phyloP scores from a whole-genome alignment of 2,113 vertebrate species.

The Alexandromys fortis region DNA sequence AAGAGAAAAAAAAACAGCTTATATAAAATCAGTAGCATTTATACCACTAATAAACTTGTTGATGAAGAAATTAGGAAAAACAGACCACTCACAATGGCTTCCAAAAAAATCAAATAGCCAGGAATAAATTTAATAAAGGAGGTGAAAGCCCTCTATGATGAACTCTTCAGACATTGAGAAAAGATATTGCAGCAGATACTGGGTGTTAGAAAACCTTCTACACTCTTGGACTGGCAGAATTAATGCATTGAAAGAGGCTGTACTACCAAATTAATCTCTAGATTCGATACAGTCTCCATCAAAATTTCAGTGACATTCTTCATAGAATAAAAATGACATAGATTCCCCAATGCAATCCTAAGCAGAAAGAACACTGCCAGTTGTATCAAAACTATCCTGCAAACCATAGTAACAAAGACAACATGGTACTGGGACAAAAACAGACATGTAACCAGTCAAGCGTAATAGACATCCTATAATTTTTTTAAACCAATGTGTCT shows the following conservation, averaged over 20 bases:
- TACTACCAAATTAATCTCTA: neutral
- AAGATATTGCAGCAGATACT: neutral
- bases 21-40: neutral
- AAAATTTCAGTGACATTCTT: neutral
- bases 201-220: neutral
- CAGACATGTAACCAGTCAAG: neutral
- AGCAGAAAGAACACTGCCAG: neutral
- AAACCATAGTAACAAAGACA: neutral
- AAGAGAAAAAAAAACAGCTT: neutral
- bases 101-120: neutral
- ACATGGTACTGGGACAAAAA: neutral
- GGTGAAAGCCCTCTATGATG: neutral
- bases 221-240: neutral
- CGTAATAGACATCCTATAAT: neutral
- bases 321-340: neutral
- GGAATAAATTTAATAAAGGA: neutral
- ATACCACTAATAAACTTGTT: neutral
- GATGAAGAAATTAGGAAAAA: neutral
- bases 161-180: neutral
- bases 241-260: neutral
- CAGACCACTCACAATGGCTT: neutral
- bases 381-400: neutral
- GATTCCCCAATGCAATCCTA: too few species aligned
- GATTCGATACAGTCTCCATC: neutral
- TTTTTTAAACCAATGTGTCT: neutral